Evolutionary conservation across 2,888 invertebrate species (phyloP).

Genomic region (Tenthredo distinguenda): DNA sequence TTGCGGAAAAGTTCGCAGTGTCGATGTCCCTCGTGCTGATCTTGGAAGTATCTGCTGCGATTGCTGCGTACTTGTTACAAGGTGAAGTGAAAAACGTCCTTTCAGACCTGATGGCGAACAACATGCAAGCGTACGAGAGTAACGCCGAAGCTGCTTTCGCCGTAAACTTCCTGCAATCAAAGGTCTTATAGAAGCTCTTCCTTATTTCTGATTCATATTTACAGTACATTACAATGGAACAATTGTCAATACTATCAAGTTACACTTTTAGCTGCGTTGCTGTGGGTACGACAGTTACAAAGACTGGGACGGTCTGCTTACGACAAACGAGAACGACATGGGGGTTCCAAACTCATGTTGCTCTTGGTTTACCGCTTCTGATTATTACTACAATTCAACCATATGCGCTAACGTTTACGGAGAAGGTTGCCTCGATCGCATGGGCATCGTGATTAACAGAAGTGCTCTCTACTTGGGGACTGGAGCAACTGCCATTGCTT

Average conservation of each 20-base stretch:
- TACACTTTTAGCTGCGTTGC: conserved; percentile 73
- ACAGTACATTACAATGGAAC: not conserved
- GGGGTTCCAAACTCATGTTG: conserved; percentile 83
- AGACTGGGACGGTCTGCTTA: conserved; percentile 82
- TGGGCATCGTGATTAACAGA: conserved; percentile 84
- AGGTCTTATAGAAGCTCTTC: conserved; percentile 77
- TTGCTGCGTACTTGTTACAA: conserved; percentile 80
- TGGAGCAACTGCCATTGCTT: conserved; percentile 89
- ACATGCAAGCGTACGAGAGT: conserved; percentile 77
- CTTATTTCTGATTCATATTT: not conserved
- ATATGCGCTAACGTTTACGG: conserved; percentile 63
- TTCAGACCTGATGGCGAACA: conserved; percentile 78
- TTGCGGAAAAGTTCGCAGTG: conserved; percentile 79
- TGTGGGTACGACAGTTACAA: conserved; percentile 73
- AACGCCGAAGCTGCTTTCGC: conserved; percentile 76
- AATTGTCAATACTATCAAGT: not conserved
- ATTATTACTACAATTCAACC: conserved; percentile 65
- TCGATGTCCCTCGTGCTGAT: conserved; percentile 81
- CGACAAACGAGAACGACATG: conserved; percentile 57
- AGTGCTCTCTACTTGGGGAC: conserved; percentile 87
- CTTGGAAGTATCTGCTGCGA: conserved; percentile 82
- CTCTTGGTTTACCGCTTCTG: conserved; percentile 75
- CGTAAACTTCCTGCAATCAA: conserved; percentile 82
- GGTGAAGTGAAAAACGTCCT: conserved; percentile 76
- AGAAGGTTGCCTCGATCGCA: conserved; percentile 82